Base-by-base conservation (phyloP, 2,113 vertebrate species). In the Ursus arctos region DNA sequence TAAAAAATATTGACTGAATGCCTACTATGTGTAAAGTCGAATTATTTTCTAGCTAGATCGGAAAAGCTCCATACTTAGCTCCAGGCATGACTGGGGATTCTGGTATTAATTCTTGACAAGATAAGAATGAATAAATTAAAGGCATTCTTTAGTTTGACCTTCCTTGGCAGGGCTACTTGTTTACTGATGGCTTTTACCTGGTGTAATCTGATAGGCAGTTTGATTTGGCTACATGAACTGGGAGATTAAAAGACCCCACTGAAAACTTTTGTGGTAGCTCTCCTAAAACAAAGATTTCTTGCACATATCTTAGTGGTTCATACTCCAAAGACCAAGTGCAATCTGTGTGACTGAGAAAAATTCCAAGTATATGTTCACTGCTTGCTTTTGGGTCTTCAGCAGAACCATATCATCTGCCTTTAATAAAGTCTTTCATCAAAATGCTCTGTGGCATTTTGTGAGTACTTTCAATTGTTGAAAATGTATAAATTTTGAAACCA, bases 361-460 rank as follows among this genome's bases (percentile, higher is more conserved):
- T 2, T n/a, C 13, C 31, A 57, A 5, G 22, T 7, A 40, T 74
- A 43, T 2, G 4, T 24, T 7, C 4, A 1, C 2, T 33, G 19
- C 31, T 63, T 55, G 16, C 21, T 31, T 53, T 53, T 82, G 40
- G 72, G 43, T 49, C 49, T 91, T 31, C 19, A 67, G 1, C 1
- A 76, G 28, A 55, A 71, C 5, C 7, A 11, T 49, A n/a, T 40
- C 0, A 18, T 40, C 33, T 57, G 1, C 36, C 33, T 85, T 84
- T 80, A 85, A 80, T 49, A 83, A 69, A 47, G 7, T 33, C 28
- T 76, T 79, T 26, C 8, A n/a, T 67, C 16, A 77, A 57, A 77
- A 59, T 69, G 1, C 16, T 40, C 19, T 88, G 5, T 47, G 7
- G 4, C 19, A 7, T 49, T 84, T 91, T 71, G 10, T 83, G 6